Conservation (phyloP, 2,113 vertebrate species). For the Etheostoma spectabile region DNA sequence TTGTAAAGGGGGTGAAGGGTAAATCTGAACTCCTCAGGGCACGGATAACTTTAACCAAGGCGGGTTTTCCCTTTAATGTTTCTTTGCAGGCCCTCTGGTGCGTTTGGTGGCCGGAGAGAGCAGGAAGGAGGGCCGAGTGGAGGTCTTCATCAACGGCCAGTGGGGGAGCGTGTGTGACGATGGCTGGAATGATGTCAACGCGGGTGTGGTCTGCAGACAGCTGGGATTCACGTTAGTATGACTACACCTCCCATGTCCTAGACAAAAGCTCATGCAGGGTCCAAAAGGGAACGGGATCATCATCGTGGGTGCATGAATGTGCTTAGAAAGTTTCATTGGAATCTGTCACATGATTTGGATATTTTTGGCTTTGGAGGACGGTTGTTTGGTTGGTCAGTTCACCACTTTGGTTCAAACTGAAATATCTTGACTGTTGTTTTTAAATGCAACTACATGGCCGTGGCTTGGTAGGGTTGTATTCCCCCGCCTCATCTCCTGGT, state of each 20-base stretch:
- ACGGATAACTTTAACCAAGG: not conserved
- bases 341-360: too few species aligned
- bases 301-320: not conserved
- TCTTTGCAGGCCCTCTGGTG: constrained; percentile 73
- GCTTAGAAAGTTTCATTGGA: not conserved
- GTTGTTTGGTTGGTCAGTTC: too few species aligned
- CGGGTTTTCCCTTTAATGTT: not conserved
- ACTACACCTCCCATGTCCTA: not conserved
- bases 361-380: too few species aligned
- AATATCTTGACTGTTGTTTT: too few species aligned
- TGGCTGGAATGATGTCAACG: constrained; percentile 81
- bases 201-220: constrained; percentile 83
- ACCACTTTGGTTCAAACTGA: too few species aligned
- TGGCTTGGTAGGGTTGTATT: too few species aligned
- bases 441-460: too few species aligned
- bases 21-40: not conserved
- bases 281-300: not conserved
- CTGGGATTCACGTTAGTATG: constrained; percentile 80
- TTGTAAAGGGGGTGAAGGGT: not conserved
- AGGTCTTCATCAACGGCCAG: constrained; percentile 76
- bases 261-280: not conserved
- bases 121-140: constrained; percentile 82
- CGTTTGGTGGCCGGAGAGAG: constrained; percentile 82
- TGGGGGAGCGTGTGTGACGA: constrained; percentile 86
- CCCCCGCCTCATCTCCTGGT: too few species aligned